Evolutionary conservation across 2,888 invertebrate species (phyloP), one percentile per base, ranked within the genome.

Genomic region (Acronicta alni): DNA sequence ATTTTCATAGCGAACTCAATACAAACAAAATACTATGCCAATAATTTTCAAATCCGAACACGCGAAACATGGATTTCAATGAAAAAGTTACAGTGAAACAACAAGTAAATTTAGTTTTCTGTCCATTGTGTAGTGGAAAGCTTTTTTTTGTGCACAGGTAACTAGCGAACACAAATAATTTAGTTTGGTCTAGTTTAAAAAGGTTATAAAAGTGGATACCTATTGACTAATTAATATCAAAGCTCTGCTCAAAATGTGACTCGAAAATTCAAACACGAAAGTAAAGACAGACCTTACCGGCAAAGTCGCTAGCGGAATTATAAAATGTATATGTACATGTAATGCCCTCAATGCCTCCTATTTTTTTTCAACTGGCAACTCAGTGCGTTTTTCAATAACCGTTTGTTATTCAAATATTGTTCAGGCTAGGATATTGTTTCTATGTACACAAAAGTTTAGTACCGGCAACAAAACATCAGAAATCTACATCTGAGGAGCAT

Each of bases 401-500:
- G 26, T 23, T 26, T 14, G 30, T 16, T 32, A 17, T 45, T 45
- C 17, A 45, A 32, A 45, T 17, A 17, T 35, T 35, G 2, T n/a
- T 35, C 8, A n/a, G 4, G 32, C 26, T 18, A 37, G 39, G 12
- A 44, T 12, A 7, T 15, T 58, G 37, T 65, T 52, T 66, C 44
- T 55, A 37, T 51, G 10, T 3, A 64, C 30, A 41, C 20, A 47
- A 2, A 49, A 59, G 53, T 60, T 53, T 42, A 39, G 45, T 46
- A 35, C 35, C 35, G 35, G n/a, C n/a, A 42, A 71, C 51, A 48
- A 70, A 58, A 70, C 46, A 69, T 38, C 38, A 68, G 17, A 51
- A 57, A 71, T 66, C 47, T 57, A 65, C 54, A 57, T 56, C 62
- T 26, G 41, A 18, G 15, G 38, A 53, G 44, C 38, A 62, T 68